Conservation (phyloP, 2,797 vertebrate genomes). For the Eulemur rubriventer region DNA sequence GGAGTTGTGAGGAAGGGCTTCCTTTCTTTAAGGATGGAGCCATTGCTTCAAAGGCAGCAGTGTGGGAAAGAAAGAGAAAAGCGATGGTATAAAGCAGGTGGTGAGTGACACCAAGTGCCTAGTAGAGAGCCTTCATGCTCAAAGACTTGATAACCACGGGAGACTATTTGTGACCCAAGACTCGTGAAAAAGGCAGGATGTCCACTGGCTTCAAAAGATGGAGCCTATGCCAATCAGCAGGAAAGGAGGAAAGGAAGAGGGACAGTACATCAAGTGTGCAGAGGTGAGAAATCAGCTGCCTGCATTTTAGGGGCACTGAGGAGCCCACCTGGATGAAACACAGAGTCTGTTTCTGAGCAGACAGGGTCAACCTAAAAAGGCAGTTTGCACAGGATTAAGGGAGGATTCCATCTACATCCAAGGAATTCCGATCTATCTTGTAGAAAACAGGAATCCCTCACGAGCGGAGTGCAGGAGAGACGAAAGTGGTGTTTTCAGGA, state of each 20-base stretch:
- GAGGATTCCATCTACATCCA: background rate
- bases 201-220: background rate
- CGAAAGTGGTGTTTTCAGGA: background rate
- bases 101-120: rapidly evolving
- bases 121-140: no score
- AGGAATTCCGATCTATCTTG: background rate
- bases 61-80: background rate
- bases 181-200: background rate
- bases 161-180: background rate
- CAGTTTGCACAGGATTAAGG: background rate
- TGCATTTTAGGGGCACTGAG: background rate
- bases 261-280: background rate
- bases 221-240: background rate
- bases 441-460: background rate
- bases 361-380: background rate
- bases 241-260: background rate
- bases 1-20: background rate
- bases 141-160: rapidly evolving
- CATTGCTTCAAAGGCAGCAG: background rate
- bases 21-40: background rate
- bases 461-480: rapidly evolving
- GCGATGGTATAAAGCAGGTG: rapidly evolving
- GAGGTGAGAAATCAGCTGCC: background rate
- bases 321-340: background rate
- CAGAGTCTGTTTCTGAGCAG: background rate